Percentiles rank a stretch among this genome's conserved stretches.
Evolutionary conservation across 2,888 invertebrate genomes (phyloP).

Genomic region (Electrophaes corylata): DNA sequence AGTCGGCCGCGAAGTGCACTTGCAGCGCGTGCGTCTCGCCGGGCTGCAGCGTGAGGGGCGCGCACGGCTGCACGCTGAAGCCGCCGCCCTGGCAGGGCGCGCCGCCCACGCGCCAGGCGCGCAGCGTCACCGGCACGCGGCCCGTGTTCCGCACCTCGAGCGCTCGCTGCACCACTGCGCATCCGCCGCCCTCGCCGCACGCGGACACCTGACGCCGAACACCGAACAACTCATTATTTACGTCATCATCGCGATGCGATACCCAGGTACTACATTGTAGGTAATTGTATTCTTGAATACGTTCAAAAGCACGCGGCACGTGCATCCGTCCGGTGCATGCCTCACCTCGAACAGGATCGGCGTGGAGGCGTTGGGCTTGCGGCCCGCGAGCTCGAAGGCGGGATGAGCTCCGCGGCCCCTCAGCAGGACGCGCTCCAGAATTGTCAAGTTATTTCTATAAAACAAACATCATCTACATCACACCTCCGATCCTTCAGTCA

Average conservation of each 20-base stretch:
- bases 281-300: no score
- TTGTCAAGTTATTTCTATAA: slow-evolving; percentile 95
- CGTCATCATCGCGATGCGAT: no score
- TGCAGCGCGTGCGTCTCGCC: slow-evolving; percentile 62
- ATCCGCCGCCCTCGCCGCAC: slow-evolving; percentile 57
- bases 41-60: slow-evolving; percentile 52
- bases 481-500: no score
- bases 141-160: slow-evolving; percentile 91
- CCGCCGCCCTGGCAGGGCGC: slow-evolving; percentile 65
- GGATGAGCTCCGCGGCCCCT: slow-evolving; percentile 94
- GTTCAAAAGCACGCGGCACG: no score
- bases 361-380: slow-evolving; percentile 90
- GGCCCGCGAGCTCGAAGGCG: slow-evolving; percentile 94
- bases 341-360: slow-evolving; percentile 92
- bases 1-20: slow-evolving; percentile 55
- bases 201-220: slow-evolving; percentile 89
- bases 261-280: no score
- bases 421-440: slow-evolving; percentile 93
- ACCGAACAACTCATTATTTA: no score
- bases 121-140: slow-evolving; percentile 91
- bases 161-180: slow-evolving; percentile 80
- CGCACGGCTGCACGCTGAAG: slow-evolving; percentile 67
- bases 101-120: slow-evolving; percentile 64
- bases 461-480: background rate
- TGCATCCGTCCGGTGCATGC: no score